Conservation (phyloP, 2,888 invertebrate species). For the Agrotis ipsilon region DNA sequence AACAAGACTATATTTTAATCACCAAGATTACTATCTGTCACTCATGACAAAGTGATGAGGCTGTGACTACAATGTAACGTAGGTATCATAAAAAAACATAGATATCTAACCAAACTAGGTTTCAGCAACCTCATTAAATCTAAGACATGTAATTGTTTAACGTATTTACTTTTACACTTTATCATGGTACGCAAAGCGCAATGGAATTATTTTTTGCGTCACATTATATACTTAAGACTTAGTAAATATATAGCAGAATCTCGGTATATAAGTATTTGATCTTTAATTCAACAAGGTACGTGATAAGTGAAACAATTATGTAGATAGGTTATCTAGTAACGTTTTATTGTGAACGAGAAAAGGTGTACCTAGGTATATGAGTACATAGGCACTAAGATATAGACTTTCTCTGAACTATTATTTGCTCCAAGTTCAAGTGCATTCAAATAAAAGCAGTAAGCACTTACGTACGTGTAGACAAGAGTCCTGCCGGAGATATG, state of each 20-base stretch:
- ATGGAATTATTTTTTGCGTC: conserved; percentile 62
- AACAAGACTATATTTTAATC: no score
- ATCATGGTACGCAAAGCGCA: conserved; percentile 49
- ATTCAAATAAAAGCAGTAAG: conserved; percentile 3
- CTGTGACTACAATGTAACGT: conserved; percentile 3
- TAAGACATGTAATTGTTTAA: conserved; percentile 43
- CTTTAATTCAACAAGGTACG: conserved; percentile 57
- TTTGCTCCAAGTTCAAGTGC: conserved; percentile 23
- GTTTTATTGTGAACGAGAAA: conserved; percentile 35
- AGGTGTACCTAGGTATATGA: conserved; percentile 7
- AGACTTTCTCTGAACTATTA: not conserved
- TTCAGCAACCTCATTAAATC: conserved; percentile 54
- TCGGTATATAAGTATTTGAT: conserved; percentile 56
- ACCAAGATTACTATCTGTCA: conserved; percentile 19
- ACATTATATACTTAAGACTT: conserved; percentile 42
- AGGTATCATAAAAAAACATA: conserved; percentile 27
- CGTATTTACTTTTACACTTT: conserved; percentile 59
- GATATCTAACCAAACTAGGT: conserved; percentile 29
- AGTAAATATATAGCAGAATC: conserved; percentile 46
- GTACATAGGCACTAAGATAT: not conserved
- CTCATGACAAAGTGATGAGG: conserved; percentile 4
- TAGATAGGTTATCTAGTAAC: conserved; percentile 52
- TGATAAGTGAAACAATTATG: conserved; percentile 57
- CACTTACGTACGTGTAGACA: not conserved
- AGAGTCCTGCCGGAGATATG: no score